These are phyloP conservation scores for Corythornis cristatus DNA, from an alignment of 2,113 vertebrate genomes.

Conservation along the genomic window DNA sequence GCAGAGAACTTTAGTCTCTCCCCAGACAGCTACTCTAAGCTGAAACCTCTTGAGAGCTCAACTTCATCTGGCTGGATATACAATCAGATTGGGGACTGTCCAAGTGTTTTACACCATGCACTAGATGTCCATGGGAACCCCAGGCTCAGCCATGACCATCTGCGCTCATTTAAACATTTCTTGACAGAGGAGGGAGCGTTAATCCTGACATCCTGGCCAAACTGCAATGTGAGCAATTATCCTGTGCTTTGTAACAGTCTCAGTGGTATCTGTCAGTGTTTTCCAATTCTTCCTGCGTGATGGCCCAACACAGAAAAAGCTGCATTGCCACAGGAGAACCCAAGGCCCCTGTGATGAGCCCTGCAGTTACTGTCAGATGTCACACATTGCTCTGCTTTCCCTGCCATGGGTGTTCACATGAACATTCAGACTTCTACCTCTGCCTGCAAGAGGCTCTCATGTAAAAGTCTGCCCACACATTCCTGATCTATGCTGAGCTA, in stretches of 20 bases:
- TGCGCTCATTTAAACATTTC: slow-evolving; percentile 54
- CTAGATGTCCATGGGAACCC: slow-evolving; percentile 38
- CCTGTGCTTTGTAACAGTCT: not conserved
- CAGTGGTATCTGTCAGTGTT: not conserved
- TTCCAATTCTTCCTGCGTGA: not conserved
- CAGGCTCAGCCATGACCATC: slow-evolving; percentile 43
- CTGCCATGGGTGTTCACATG: not conserved
- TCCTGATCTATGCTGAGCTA: not conserved
- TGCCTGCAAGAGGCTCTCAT: not conserved
- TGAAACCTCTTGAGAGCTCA: slow-evolving; percentile 1
- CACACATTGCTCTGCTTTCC: rapidly evolving
- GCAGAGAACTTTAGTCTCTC: not conserved
- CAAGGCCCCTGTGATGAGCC: not conserved
- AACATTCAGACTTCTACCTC: not conserved
- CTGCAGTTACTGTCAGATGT: not conserved
- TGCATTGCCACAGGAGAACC: not conserved
- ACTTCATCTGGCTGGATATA: slow-evolving; percentile 26
- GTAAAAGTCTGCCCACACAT: not conserved
- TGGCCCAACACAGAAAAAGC: not conserved
- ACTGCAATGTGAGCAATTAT: not conserved
- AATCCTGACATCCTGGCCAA: slow-evolving; percentile 32
- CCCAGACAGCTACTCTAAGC: not conserved
- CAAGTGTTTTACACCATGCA: slow-evolving; percentile 41
- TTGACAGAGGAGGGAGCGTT: slow-evolving; percentile 32
- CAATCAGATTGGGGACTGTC: slow-evolving; percentile 1